Conservation (phyloP, 2,797 vertebrate species). For the Discoglossus pictus region DNA sequence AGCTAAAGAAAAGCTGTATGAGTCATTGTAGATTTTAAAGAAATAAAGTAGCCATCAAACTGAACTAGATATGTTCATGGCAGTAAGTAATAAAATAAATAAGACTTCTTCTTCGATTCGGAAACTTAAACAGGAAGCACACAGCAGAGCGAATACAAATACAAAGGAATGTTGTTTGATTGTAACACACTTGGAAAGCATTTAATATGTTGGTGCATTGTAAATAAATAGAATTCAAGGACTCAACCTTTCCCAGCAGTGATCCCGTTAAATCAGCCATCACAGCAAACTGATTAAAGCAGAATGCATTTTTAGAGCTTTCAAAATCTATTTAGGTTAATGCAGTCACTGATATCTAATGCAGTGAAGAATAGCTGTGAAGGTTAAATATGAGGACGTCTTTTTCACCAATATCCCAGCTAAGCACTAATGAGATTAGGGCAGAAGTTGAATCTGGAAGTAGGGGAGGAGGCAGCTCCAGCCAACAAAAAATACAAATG, state of each 20-base stretch:
- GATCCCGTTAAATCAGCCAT: conserved; percentile 37
- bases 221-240: conserved; percentile 24
- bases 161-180: too few species aligned
- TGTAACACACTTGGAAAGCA: conserved; percentile 6
- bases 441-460: conserved; percentile 19
- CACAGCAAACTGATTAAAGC: conserved; percentile 42
- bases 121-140: too few species aligned
- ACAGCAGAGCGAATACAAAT: too few species aligned
- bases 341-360: conserved; percentile 46
- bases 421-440: conserved; percentile 36
- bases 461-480: too few species aligned
- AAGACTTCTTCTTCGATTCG: too few species aligned
- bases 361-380: conserved; percentile 40
- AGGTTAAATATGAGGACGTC: conserved; percentile 43
- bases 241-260: conserved; percentile 22
- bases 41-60: too few species aligned
- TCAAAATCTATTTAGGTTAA: conserved; percentile 45
- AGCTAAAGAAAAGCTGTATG: too few species aligned
- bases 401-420: conserved; percentile 31
- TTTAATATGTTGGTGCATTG: conserved; percentile 10
- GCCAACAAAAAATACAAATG: too few species aligned
- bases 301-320: conserved; percentile 38
- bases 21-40: too few species aligned
- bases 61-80: too few species aligned
- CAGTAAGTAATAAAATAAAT: too few species aligned